Percentiles rank a stretch among this genome's conserved stretches.
Evolutionary conservation across 1,140 invertebrate species (phyloP).

Genomic region (Euglossa dilemma): DNA sequence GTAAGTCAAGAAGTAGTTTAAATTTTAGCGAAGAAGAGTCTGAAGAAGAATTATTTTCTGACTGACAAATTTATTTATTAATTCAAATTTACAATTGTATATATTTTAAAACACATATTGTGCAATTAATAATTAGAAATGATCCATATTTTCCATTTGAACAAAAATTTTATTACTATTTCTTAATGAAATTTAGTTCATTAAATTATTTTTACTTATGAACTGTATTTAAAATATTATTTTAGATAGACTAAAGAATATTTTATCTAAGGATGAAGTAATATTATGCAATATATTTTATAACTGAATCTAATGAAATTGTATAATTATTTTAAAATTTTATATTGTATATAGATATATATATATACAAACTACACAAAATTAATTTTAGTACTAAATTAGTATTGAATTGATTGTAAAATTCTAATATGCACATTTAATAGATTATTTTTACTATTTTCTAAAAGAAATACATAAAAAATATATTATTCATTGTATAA

Average conservation of each 20-base stretch:
- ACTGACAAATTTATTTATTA: conserved; percentile 19
- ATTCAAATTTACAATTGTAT: conserved; percentile 10
- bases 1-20: background rate
- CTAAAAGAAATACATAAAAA: background rate
- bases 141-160: background rate
- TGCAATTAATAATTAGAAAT: background rate
- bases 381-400: background rate
- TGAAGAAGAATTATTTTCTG: conserved; percentile 56
- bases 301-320: background rate
- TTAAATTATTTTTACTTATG: background rate
- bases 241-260: background rate
- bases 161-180: background rate
- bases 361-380: background rate
- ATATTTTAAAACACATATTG: conserved; percentile 1
- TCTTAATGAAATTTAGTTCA: background rate
- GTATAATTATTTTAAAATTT: background rate
- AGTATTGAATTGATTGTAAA: background rate
- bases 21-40: conserved; percentile 45
- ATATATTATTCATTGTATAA: too few species aligned
- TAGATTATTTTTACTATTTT: background rate
- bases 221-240: background rate
- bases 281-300: background rate
- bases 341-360: background rate
- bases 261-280: background rate
- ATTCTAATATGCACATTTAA: background rate